These are phyloP conservation scores for Telmatochromis bifrenatus DNA, from an alignment of 2,113 vertebrate species.

Conservation along the genomic window DNA sequence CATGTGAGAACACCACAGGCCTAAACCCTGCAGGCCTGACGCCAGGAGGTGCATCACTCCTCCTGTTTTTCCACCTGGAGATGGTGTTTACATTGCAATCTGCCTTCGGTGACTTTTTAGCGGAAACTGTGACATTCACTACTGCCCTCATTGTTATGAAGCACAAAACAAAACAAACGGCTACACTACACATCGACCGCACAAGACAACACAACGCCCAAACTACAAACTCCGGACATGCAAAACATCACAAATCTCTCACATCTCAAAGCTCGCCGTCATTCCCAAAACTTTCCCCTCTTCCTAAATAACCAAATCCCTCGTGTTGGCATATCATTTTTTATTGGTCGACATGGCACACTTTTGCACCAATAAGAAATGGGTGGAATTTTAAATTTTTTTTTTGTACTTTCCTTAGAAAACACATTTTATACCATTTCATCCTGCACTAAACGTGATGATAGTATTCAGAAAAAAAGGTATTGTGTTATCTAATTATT, in stretches of 20 bases:
- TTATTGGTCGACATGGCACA: background rate
- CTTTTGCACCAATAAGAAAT: background rate
- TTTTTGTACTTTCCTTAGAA: background rate
- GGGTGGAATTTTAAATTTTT: rapidly evolving
- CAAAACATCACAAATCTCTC: background rate
- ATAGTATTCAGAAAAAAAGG: background rate
- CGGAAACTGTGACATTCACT: background rate
- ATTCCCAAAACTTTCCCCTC: background rate
- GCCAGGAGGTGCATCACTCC: background rate
- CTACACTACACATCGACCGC: background rate
- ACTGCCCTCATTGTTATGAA: background rate
- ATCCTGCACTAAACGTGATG: rapidly evolving
- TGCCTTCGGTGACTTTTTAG: background rate
- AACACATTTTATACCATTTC: background rate
- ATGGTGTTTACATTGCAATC: background rate
- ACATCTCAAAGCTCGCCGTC: background rate
- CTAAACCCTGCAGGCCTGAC: background rate
- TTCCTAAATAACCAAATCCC: background rate
- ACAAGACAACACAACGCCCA: background rate
- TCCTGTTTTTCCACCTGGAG: background rate
- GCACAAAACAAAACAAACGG: background rate
- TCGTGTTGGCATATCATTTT: background rate
- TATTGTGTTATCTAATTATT: background rate
- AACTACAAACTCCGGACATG: background rate
- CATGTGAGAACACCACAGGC: background rate